These are phyloP conservation scores for Orientallactaga bullata DNA, from an alignment of 2,113 vertebrate species.

Conservation along the genomic window DNA sequence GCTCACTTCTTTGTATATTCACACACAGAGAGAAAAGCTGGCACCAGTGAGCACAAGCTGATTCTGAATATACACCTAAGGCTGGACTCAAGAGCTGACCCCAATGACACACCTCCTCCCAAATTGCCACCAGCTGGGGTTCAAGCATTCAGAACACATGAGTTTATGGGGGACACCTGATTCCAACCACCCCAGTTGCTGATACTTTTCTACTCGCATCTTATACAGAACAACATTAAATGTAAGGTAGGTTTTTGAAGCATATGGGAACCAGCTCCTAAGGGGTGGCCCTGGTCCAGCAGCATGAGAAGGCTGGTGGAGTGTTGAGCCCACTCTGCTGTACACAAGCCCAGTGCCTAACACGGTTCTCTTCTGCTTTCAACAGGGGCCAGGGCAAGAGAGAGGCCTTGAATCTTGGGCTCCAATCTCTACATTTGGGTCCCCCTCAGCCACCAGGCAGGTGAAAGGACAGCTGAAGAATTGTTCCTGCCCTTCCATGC, in stretches of 20 bases:
- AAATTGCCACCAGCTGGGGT: no score
- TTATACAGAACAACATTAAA: not conserved
- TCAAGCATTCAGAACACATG: no score
- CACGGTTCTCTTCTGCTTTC: not conserved
- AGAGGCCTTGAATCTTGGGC: not conserved
- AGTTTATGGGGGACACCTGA: no score
- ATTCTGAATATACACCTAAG: no score
- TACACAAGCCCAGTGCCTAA: not conserved
- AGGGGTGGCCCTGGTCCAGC: not conserved
- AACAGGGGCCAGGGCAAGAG: not conserved
- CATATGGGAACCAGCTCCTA: not conserved
- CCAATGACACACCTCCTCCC: no score
- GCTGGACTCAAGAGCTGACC: no score
- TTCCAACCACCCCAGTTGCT: not conserved
- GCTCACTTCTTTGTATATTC: no score
- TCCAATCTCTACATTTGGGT: not conserved
- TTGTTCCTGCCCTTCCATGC: not conserved
- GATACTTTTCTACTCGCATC: not conserved
- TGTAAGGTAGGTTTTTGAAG: slow-evolving; percentile 14
- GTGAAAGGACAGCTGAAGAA: not conserved
- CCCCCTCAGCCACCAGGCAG: not conserved
- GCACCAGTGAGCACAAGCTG: no score
- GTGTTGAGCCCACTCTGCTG: not conserved
- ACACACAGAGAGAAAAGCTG: no score
- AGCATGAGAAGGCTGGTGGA: not conserved